These are phyloP conservation scores for Nyctalus aviator DNA, from an alignment of 2,797 vertebrate genomes.

Conservation along the genomic window DNA sequence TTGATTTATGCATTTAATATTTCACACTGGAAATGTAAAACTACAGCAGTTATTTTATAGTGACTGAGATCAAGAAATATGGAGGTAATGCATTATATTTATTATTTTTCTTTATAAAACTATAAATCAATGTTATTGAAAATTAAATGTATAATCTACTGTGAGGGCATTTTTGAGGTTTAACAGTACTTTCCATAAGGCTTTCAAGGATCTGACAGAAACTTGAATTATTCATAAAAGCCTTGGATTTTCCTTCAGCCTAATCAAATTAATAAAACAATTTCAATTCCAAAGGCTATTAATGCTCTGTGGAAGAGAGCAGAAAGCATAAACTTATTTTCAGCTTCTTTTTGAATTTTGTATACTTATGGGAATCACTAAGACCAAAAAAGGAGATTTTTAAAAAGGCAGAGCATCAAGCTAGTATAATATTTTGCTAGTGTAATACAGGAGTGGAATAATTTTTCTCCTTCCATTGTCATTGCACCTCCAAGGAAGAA, in stretches of 20 bases:
- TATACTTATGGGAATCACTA: slow-evolving; percentile 39
- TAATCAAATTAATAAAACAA: slow-evolving; percentile 88
- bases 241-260: slow-evolving; percentile 83
- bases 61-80: slow-evolving; percentile 93
- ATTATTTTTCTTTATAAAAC: slow-evolving; percentile 96
- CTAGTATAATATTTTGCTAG: background rate
- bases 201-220: slow-evolving; percentile 90
- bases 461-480: slow-evolving; percentile 19
- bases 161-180: slow-evolving; percentile 86
- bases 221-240: slow-evolving; percentile 93
- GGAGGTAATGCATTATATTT: slow-evolving; percentile 95
- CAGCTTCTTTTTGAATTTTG: slow-evolving; percentile 53
- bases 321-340: slow-evolving; percentile 79
- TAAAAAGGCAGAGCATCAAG: slow-evolving; percentile 19
- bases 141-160: slow-evolving; percentile 92
- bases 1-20: slow-evolving; percentile 99
- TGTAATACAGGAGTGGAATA: background rate
- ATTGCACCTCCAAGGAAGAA: background rate
- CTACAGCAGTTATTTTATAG: slow-evolving; percentile 90
- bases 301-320: slow-evolving; percentile 77
- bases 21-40: slow-evolving; percentile 94
- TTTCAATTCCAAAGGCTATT: slow-evolving; percentile 85
- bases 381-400: slow-evolving; percentile 53
- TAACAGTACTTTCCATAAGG: slow-evolving; percentile 91
- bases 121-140: slow-evolving; percentile 94